Percentiles rank a stretch among this genome's conserved stretches.
phyloP scores from a whole-genome alignment of 2,888 invertebrate genomes.

The Temnothorax unifasciatus region DNA sequence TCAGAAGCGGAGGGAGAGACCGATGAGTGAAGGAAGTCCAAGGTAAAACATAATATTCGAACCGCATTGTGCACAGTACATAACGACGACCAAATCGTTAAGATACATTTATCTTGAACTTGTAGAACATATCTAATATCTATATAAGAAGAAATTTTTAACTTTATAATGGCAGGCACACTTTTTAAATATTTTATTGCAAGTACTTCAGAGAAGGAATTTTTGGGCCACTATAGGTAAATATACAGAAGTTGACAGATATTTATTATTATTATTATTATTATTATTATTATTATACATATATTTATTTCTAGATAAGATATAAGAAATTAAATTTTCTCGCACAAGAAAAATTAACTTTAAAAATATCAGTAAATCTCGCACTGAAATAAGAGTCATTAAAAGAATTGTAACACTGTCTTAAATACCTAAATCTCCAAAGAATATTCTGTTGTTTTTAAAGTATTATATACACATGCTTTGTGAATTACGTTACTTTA shows the following conservation, averaged over 20 bases:
- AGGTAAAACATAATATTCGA: background rate
- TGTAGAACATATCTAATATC: background rate
- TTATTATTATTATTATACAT: background rate
- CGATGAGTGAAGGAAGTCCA: background rate
- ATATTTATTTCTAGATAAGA: background rate
- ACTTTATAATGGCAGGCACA: background rate
- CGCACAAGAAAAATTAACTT: background rate
- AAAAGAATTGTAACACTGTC: background rate
- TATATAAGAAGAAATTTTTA: no score
- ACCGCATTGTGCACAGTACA: background rate
- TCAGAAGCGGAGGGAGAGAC: background rate
- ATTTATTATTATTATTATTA: conserved; percentile 3
- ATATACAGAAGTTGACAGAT: background rate
- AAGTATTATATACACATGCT: background rate
- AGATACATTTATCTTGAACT: background rate
- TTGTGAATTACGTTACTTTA: background rate
- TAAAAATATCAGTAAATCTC: background rate
- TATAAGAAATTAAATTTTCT: background rate
- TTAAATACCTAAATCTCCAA: background rate
- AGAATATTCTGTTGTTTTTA: background rate
- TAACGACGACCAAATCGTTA: background rate
- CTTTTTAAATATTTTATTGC: background rate
- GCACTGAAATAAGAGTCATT: background rate
- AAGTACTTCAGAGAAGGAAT: background rate
- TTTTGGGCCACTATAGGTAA: background rate